Percentiles rank a stretch among this genome's conserved stretches.
These are phyloP conservation scores for Austrofundulus limnaeus DNA, from an alignment of 2,113 vertebrate species.

Conservation along the genomic window DNA sequence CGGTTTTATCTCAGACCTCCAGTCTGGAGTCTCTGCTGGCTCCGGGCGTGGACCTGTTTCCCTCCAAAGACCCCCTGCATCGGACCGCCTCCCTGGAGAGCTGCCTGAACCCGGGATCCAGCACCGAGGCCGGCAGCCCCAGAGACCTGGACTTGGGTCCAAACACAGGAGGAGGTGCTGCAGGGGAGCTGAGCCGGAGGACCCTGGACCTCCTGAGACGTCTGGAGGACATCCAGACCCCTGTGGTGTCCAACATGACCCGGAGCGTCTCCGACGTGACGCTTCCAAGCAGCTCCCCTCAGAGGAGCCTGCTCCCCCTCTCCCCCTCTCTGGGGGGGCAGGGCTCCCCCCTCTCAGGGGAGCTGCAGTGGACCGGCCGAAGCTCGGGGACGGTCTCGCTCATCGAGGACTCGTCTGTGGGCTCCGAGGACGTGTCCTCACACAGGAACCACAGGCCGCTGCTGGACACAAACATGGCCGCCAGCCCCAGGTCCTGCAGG, in stretches of 20 bases:
- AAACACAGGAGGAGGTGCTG: not conserved
- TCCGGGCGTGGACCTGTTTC: conserved; percentile 84
- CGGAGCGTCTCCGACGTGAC: conserved; percentile 93
- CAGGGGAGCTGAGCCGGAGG: conserved; percentile 91
- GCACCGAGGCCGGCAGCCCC: conserved; percentile 76
- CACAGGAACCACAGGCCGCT: conserved; percentile 78
- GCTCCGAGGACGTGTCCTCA: conserved; percentile 87
- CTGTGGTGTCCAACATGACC: conserved; percentile 88
- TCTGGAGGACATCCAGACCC: conserved; percentile 93
- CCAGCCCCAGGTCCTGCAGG: conserved; percentile 85
- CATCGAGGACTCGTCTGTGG: conserved; percentile 89
- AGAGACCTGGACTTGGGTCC: conserved; percentile 20
- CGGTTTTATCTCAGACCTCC: conserved; percentile 82
- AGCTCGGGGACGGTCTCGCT: conserved; percentile 86
- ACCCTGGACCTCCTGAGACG: conserved; percentile 93
- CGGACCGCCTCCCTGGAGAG: conserved; percentile 91
- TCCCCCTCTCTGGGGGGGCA: conserved; percentile 41
- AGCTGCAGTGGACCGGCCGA: conserved; percentile 84
- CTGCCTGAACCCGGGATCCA: conserved; percentile 84
- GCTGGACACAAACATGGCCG: conserved; percentile 73
- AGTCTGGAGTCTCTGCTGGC: conserved; percentile 91
- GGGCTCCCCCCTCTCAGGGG: conserved; percentile 33
- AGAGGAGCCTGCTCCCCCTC: conserved; percentile 67
- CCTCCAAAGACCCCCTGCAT: conserved; percentile 84
- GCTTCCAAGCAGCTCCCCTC: conserved; percentile 84